A percentile compares a stretch with the other conserved stretches of the same genome.
These are phyloP conservation scores for Crenuchus spilurus DNA, from an alignment of 2,797 vertebrate species.

Conservation along the genomic window DNA sequence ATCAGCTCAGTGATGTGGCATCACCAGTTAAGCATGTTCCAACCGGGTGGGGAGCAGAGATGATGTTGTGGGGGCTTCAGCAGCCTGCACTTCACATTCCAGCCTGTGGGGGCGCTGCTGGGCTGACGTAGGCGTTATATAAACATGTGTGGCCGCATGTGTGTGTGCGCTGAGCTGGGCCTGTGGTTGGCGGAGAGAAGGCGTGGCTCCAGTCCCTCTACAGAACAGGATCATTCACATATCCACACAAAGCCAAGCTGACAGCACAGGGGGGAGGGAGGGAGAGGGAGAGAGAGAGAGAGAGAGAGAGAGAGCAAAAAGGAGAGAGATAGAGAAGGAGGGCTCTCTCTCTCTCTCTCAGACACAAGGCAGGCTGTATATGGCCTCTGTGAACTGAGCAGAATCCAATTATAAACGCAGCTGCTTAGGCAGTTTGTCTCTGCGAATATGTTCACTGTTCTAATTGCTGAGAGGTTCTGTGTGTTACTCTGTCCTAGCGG, in stretches of 20 bases:
- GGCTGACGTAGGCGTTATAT: constrained; percentile 47
- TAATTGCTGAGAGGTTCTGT: constrained; percentile 15
- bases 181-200: constrained; percentile 52
- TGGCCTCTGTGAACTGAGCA: constrained; percentile 54
- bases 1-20: constrained; percentile 10
- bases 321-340: not conserved
- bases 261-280: constrained; percentile 25
- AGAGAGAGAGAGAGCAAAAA: constrained; percentile 21
- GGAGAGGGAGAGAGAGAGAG: constrained; percentile 8
- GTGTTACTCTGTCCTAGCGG: constrained; percentile 9
- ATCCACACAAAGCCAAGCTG: constrained; percentile 59
- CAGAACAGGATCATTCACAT: constrained; percentile 61
- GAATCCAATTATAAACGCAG: constrained; percentile 55
- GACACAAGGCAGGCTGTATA: constrained; percentile 52
- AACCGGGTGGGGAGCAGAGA: constrained; percentile 22
- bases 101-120: constrained; percentile 53
- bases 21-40: constrained; percentile 30
- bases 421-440: constrained; percentile 46
- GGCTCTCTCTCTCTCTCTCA: constrained; percentile 8
- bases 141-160: constrained; percentile 47
- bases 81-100: constrained; percentile 53
- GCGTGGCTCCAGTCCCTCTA: constrained; percentile 54
- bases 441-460: constrained; percentile 8
- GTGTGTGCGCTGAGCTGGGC: constrained; percentile 47
- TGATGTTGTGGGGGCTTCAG: not conserved